Conservation (phyloP, 2,888 invertebrate genomes). For the Cerastoderma edule region DNA sequence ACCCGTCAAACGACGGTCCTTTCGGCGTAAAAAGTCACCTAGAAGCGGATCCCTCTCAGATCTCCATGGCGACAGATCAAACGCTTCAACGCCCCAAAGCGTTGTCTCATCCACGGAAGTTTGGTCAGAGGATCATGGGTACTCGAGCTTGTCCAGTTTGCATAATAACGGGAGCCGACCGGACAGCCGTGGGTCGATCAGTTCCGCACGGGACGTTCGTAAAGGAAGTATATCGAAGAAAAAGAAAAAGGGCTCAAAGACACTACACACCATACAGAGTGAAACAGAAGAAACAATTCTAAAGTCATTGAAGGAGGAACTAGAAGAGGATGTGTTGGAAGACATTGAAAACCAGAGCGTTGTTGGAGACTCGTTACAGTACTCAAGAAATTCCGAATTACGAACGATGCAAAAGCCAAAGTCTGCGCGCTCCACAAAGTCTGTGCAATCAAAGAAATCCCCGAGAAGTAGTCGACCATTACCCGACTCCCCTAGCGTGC, state of each 20-base stretch:
- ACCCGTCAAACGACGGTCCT: constrained; percentile 61
- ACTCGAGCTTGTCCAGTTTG: constrained; percentile 51
- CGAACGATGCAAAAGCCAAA: constrained; percentile 25
- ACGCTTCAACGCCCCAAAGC: constrained; percentile 74
- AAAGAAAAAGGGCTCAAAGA: constrained; percentile 68
- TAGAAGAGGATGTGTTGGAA: constrained; percentile 72
- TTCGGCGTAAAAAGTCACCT: constrained; percentile 67
- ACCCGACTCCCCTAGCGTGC: constrained; percentile 45
- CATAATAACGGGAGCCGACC: constrained; percentile 53
- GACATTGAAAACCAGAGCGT: constrained; percentile 69
- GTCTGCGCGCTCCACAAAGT: constrained; percentile 47
- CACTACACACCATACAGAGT: constrained; percentile 57
- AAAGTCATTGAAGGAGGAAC: constrained; percentile 74
- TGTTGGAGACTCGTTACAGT: constrained; percentile 44
- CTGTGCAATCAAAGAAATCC: constrained; percentile 42
- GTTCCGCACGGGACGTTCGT: constrained; percentile 55
- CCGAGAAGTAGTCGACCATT: constrained; percentile 43
- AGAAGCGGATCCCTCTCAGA: constrained; percentile 62
- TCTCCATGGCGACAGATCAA: constrained; percentile 68
- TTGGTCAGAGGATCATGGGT: constrained; percentile 72
- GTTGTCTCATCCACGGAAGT: constrained; percentile 70
- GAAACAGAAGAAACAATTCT: constrained; percentile 71
- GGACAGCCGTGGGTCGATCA: constrained; percentile 70
- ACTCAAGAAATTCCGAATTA: constrained; percentile 31
- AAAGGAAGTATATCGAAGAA: constrained; percentile 59